phyloP scores from a whole-genome alignment of 2,113 vertebrate species.

The Hippocampus guttulatus region DNA sequence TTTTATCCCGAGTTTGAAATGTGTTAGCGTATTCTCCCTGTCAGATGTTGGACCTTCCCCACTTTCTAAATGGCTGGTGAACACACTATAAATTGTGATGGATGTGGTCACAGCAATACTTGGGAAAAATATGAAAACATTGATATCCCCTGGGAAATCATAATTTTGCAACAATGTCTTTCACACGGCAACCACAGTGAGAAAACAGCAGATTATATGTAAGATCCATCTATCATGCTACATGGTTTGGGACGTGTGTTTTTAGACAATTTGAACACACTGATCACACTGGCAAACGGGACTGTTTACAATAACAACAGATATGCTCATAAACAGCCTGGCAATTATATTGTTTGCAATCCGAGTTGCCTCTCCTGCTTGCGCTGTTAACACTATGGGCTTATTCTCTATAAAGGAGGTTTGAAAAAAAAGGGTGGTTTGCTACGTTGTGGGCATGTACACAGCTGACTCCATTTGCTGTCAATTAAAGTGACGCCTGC shows the following conservation, averaged over 20 bases:
- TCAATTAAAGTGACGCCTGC: too few relatives aligned
- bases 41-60: background rate
- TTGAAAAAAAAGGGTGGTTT: too few relatives aligned
- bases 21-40: background rate
- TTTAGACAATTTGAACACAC: background rate
- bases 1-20: background rate
- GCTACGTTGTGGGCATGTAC: too few relatives aligned
- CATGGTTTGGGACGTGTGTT: background rate
- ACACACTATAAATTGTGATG: background rate
- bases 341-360: too few relatives aligned
- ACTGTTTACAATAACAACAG: background rate
- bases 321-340: too few relatives aligned
- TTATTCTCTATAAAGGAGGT: too few relatives aligned
- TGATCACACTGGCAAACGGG: background rate
- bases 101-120: background rate
- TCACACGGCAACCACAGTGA: too few relatives aligned
- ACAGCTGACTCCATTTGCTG: too few relatives aligned
- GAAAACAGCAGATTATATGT: background rate
- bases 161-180: background rate
- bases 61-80: background rate
- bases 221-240: background rate
- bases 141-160: conserved; percentile 1
- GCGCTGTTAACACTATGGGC: too few relatives aligned
- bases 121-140: background rate
- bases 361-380: too few relatives aligned